Conservation (phyloP, 2,113 vertebrate species). For the Microtus oregoni region DNA sequence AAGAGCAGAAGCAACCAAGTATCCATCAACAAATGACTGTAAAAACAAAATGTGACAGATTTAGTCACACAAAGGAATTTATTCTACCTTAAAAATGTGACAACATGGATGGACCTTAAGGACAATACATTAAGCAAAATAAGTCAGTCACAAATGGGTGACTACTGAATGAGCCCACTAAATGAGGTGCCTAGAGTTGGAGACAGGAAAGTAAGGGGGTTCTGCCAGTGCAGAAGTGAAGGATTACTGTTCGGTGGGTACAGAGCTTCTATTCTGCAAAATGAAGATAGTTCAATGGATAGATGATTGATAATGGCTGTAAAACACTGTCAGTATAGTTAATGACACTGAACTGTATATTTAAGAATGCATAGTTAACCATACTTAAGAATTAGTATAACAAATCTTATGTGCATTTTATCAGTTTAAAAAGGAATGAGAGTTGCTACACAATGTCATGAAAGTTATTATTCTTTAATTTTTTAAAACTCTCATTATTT, state of each 20-base stretch:
- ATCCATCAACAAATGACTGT: background rate
- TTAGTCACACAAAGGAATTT: background rate
- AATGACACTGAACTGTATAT: background rate
- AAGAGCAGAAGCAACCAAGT: conserved; percentile 17
- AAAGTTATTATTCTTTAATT: conserved; percentile 32
- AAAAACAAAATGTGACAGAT: background rate
- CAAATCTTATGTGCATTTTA: conserved; percentile 16
- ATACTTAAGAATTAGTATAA: background rate
- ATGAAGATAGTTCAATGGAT: background rate
- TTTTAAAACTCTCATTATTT: conserved; percentile 45
- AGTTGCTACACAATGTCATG: background rate
- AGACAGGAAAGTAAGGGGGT: background rate
- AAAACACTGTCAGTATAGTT: background rate
- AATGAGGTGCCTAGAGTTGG: background rate
- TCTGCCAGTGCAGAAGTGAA: background rate
- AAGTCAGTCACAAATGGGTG: background rate
- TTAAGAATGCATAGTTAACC: background rate
- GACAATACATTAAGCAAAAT: background rate
- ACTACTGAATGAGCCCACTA: background rate
- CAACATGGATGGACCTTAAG: background rate
- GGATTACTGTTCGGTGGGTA: background rate
- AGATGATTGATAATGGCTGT: background rate
- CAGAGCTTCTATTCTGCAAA: background rate
- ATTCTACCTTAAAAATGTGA: conserved; percentile 4
- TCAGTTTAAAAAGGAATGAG: background rate